Conservation (phyloP, 2,888 invertebrate species). For the Alsophila aescularia region DNA sequence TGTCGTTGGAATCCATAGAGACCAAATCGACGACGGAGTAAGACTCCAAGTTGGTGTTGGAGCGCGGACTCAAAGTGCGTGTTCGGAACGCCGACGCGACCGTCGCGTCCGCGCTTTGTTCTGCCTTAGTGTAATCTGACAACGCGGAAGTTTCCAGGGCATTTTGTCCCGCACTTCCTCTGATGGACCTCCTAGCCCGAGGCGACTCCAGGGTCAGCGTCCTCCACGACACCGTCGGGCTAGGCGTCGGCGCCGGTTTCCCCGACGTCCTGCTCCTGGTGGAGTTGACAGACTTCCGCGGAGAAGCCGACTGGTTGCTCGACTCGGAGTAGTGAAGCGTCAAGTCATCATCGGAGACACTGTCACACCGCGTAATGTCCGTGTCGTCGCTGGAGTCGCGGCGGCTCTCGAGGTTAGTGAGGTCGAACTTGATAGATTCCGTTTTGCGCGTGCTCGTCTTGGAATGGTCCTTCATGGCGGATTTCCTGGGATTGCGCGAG, state of each 20-base stretch:
- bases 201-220: conserved; percentile 42
- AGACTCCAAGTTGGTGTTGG: conserved; percentile 51
- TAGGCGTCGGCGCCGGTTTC: conserved; percentile 39
- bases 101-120: conserved; percentile 36
- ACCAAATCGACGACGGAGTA: conserved; percentile 75
- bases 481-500: conserved; percentile 59
- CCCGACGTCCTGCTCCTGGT: conserved; percentile 56
- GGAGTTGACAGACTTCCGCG: conserved; percentile 55
- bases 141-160: conserved; percentile 40
- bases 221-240: conserved; percentile 22
- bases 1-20: conserved; percentile 57
- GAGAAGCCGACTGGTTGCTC: conserved; percentile 46
- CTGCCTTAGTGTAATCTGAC: conserved; percentile 20
- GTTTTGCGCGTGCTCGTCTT: conserved; percentile 56
- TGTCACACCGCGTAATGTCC: conserved; percentile 27
- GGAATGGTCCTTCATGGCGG: conserved; percentile 64
- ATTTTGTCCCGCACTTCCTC: conserved; percentile 52
- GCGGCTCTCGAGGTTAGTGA: conserved; percentile 63
- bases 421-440: conserved; percentile 75
- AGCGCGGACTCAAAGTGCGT: conserved; percentile 48
- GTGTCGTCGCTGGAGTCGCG: conserved; percentile 39
- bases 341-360: conserved; percentile 45
- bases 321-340: conserved; percentile 60
- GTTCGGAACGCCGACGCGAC: conserved; percentile 44
- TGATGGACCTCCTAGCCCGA: conserved; percentile 42